Percentiles rank a stretch among this genome's conserved stretches.
These are phyloP conservation scores for Lates calcarifer DNA, from an alignment of 2,113 vertebrate genomes.

Conservation along the genomic window DNA sequence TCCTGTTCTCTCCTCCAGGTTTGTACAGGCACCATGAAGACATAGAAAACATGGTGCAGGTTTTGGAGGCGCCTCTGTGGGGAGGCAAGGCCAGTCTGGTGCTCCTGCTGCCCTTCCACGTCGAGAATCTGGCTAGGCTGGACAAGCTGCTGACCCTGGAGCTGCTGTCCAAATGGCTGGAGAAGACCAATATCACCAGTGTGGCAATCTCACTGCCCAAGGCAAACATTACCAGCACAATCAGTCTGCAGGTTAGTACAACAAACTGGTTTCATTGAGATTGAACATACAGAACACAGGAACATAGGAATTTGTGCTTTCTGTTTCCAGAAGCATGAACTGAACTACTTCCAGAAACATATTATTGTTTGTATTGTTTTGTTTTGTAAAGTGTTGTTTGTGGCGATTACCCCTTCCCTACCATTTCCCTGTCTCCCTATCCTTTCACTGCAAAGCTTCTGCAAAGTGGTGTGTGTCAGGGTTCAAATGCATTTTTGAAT, in stretches of 20 bases:
- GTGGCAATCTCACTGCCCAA: constrained; percentile 74
- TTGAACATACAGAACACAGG: too few relatives aligned
- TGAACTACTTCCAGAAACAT: not conserved
- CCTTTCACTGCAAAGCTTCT: not conserved
- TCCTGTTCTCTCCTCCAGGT: constrained; percentile 52
- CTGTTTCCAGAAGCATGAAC: too few relatives aligned
- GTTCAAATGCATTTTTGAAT: too few relatives aligned
- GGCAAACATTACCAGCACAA: constrained; percentile 69
- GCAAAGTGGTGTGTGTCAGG: too few relatives aligned
- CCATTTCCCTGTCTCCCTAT: not conserved
- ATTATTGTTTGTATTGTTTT: too few relatives aligned
- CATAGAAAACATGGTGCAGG: constrained; percentile 79
- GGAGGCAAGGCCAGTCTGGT: constrained; percentile 72
- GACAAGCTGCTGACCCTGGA: constrained; percentile 77
- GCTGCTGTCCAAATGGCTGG: constrained; percentile 74
- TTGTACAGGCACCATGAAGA: constrained; percentile 74
- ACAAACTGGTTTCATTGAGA: not conserved
- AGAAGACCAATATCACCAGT: constrained; percentile 57
- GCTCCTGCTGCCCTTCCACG: constrained; percentile 80
- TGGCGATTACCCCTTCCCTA: not conserved
- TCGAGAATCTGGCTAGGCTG: constrained; percentile 73
- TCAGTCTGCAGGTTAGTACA: constrained; percentile 77
- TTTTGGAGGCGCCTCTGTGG: constrained; percentile 75
- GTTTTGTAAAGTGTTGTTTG: not conserved
- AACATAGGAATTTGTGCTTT: too few relatives aligned